A percentile compares a stretch with the other conserved stretches of the same genome.
Evolutionary conservation across 2,888 invertebrate species (phyloP).

Genomic region (Drosophila hamatofila): DNA sequence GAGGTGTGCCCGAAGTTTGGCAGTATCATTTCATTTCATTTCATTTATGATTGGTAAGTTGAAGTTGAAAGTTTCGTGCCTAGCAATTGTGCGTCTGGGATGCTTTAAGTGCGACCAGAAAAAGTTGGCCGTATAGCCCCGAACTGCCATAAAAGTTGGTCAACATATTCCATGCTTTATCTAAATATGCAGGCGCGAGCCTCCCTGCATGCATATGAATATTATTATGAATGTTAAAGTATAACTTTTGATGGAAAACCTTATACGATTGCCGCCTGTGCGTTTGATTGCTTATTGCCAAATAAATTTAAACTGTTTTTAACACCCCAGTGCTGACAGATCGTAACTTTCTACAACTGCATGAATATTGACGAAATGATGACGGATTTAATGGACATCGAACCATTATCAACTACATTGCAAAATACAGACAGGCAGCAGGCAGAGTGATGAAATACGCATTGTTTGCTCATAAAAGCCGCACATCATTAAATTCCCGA

Average conservation of each 20-base stretch:
- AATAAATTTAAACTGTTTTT: conserved; percentile 36
- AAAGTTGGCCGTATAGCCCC: conserved; percentile 10
- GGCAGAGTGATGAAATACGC: conserved; percentile 57
- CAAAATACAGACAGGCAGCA: conserved; percentile 43
- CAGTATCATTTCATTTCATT: conserved; percentile 20
- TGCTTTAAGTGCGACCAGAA: conserved; percentile 16
- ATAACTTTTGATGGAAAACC: neutral
- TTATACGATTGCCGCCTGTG: neutral
- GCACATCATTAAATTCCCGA: conserved; percentile 69
- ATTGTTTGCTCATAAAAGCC: conserved; percentile 71
- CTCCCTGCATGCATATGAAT: neutral
- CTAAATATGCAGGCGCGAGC: conserved; percentile 5
- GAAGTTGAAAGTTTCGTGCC: conserved; percentile 36
- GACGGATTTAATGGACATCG: conserved; percentile 73
- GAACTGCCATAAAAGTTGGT: conserved; percentile 28
- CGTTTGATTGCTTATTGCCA: conserved; percentile 7
- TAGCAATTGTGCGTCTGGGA: conserved; percentile 22
- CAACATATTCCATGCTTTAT: conserved; percentile 1
- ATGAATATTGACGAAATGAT: conserved; percentile 50
- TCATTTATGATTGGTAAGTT: conserved; percentile 41
- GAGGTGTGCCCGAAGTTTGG: conserved; percentile 41
- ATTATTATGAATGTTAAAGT: neutral
- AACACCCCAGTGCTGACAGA: conserved; percentile 6
- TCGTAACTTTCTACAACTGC: conserved; percentile 31
- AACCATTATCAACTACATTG: conserved; percentile 71